Evolutionary conservation across 2,888 invertebrate genomes (phyloP).

Genomic region (Drosophila neonasuta): DNA sequence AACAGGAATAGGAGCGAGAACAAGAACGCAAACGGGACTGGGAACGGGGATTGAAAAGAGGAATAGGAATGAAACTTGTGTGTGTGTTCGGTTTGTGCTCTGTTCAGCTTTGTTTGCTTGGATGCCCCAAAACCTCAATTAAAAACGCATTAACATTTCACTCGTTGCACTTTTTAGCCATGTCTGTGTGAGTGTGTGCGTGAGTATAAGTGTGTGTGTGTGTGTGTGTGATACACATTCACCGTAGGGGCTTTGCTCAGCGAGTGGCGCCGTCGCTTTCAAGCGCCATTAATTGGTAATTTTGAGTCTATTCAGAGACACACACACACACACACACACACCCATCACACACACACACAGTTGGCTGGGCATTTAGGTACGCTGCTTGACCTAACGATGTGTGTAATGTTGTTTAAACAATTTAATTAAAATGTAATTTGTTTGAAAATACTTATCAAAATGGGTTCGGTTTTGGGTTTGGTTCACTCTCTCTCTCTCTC

Average conservation of each 20-base stretch:
- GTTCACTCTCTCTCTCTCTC: constrained; percentile 5
- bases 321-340: constrained; percentile 28
- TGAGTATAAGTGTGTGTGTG: constrained; percentile 1
- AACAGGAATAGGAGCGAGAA: constrained; percentile 6
- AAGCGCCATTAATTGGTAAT: constrained; percentile 73
- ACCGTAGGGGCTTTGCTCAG: constrained; percentile 63
- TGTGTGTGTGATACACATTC: constrained; percentile 63
- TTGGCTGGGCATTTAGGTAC: constrained; percentile 69
- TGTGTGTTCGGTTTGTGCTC: constrained; percentile 23
- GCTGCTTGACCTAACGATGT: constrained; percentile 79
- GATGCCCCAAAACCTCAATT: constrained; percentile 79
- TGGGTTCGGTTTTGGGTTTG: constrained; percentile 59
- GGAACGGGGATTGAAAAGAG: constrained; percentile 3
- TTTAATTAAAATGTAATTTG: constrained; percentile 82
- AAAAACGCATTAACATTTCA: constrained; percentile 80
- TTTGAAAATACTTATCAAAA: constrained; percentile 76
- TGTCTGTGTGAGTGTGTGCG: constrained; percentile 1
- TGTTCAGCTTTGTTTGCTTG: constrained; percentile 54
- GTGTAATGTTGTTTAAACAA: constrained; percentile 81
- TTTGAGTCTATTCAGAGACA: constrained; percentile 41
- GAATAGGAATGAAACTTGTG: constrained; percentile 21
- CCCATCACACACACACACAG: constrained; percentile 21
- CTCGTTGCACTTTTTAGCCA: constrained; percentile 66
- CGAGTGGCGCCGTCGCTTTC: constrained; percentile 71
- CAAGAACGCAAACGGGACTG: not conserved